Percentiles rank a stretch among this genome's conserved stretches.
These are phyloP conservation scores for Harpalus rubripes DNA, from an alignment of 2,888 invertebrate genomes.

Conservation along the genomic window DNA sequence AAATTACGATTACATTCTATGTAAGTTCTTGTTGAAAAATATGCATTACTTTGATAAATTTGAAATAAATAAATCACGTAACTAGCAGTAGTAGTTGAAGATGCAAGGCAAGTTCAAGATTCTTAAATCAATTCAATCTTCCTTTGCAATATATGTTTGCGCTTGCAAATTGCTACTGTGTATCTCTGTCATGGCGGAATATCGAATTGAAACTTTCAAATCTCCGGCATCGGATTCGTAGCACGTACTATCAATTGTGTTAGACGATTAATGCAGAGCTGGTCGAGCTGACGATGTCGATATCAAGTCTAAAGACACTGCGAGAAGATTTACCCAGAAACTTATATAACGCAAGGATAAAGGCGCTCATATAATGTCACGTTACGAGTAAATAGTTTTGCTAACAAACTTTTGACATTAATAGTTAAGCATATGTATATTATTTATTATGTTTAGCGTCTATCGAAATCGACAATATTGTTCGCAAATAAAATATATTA, in stretches of 20 bases:
- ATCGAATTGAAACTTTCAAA: conserved; percentile 62
- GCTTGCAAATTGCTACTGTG: conserved; percentile 36
- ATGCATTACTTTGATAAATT: background rate
- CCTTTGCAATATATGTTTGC: conserved; percentile 36
- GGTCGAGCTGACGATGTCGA: background rate
- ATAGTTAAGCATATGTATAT: too few species aligned
- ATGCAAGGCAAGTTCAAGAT: conserved; percentile 3
- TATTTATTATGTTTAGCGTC: too few species aligned
- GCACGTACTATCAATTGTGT: conserved; percentile 63
- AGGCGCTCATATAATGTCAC: too few species aligned
- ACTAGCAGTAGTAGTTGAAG: background rate
- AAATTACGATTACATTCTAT: too few species aligned
- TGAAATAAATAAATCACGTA: background rate
- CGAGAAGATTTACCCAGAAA: too few species aligned
- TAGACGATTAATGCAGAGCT: conserved; percentile 61
- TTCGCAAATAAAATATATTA: too few species aligned
- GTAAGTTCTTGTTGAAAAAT: too few species aligned
- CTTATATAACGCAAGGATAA: too few species aligned
- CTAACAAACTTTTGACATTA: too few species aligned
- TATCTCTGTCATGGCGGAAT: conserved; percentile 44
- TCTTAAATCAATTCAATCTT: conserved; percentile 31
- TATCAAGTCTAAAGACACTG: too few species aligned
- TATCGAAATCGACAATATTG: too few species aligned
- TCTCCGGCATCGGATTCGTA: conserved; percentile 50
- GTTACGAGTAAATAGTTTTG: too few species aligned